phyloP scores from a whole-genome alignment of 2,113 vertebrate genomes.

The Falcunculus frontatus region DNA sequence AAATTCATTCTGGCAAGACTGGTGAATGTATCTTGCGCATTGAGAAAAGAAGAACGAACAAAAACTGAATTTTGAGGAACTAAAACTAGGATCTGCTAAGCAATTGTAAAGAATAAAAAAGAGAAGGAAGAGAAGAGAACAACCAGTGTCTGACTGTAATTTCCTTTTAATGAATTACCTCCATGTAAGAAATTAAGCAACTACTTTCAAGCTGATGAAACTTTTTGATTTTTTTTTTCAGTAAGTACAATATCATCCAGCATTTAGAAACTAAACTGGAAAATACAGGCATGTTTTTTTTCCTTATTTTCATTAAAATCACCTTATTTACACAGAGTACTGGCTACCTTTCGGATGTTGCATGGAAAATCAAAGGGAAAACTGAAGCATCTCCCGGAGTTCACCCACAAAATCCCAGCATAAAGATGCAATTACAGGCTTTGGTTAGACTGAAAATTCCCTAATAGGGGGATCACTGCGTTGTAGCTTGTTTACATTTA shows the following conservation, averaged over 20 bases:
- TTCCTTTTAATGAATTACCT: conserved; percentile 50
- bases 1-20: neutral
- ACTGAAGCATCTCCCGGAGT: neutral
- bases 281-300: neutral
- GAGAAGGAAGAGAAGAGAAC: conserved; percentile 57
- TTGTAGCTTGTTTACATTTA: neutral
- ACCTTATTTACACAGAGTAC: neutral
- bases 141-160: conserved; percentile 20
- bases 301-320: neutral
- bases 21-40: neutral
- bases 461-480: neutral
- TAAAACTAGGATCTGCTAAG: conserved; percentile 7
- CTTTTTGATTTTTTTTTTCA: neutral
- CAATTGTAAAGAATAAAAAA: neutral
- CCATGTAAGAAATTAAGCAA: conserved; percentile 45
- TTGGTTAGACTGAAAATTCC: neutral
- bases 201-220: neutral
- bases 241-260: neutral
- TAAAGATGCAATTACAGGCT: neutral
- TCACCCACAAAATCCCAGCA: neutral
- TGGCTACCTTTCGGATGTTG: neutral
- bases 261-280: neutral
- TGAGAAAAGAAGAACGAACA: conserved; percentile 46
- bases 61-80: conserved; percentile 48
- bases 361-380: neutral